phyloP scores from a whole-genome alignment of 2,888 invertebrate species.

The Caenorhabditis uteleia region DNA sequence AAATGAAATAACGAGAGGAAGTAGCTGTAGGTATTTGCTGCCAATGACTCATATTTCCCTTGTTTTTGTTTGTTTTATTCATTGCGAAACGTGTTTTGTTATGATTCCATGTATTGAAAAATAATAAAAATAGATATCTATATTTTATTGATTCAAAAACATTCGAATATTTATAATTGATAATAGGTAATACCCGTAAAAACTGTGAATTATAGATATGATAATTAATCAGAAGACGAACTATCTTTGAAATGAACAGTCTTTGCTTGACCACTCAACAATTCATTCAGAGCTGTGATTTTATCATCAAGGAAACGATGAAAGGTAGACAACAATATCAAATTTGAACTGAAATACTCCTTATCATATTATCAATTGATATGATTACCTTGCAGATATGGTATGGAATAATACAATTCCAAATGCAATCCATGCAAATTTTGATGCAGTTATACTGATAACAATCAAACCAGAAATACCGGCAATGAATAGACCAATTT shows the following conservation, averaged over 20 bases:
- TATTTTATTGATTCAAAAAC: too few species aligned
- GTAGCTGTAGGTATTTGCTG: too few species aligned
- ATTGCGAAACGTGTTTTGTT: not conserved
- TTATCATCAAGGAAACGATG: conserved; percentile 51
- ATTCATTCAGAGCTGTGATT: conserved; percentile 28
- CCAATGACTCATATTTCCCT: too few species aligned
- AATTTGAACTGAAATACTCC: conserved; percentile 34
- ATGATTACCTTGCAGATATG: conserved; percentile 11
- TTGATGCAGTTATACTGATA: conserved; percentile 36
- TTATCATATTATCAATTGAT: not conserved
- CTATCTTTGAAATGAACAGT: conserved; percentile 53
- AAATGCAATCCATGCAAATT: conserved; percentile 26
- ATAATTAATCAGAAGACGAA: conserved; percentile 1
- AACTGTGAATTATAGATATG: conserved; percentile 7
- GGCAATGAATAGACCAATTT: conserved; percentile 40
- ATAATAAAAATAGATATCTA: too few species aligned
- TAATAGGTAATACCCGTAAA: not conserved
- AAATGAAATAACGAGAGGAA: too few species aligned
- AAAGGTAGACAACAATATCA: conserved; percentile 31
- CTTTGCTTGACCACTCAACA: conserved; percentile 44
- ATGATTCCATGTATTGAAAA: not conserved
- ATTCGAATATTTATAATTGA: not conserved
- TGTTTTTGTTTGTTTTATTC: not conserved
- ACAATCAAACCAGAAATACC: conserved; percentile 24
- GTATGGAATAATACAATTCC: conserved; percentile 19